phyloP scores from a whole-genome alignment of 2,888 invertebrate species.

The Agrotis segetum region DNA sequence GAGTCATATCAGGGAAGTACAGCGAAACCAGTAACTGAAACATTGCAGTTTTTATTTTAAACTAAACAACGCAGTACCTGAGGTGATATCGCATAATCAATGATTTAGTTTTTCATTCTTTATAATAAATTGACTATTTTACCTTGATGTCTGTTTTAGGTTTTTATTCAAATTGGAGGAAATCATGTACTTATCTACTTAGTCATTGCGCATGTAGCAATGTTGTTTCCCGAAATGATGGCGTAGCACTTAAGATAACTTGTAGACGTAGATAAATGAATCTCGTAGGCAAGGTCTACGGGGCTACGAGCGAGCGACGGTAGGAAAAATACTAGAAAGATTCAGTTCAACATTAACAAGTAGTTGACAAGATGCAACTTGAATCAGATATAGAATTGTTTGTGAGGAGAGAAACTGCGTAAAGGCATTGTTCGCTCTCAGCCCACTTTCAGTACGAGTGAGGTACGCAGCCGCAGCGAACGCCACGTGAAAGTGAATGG shows the following conservation, averaged over 20 bases:
- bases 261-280: neutral
- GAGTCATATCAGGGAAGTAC: conserved; percentile 45
- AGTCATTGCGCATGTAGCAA: neutral
- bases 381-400: conserved; percentile 78
- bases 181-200: too few species aligned
- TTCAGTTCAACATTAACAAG: conserved; percentile 26
- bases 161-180: neutral
- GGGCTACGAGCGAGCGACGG: neutral
- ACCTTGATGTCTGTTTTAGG: neutral
- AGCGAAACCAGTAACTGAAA: conserved; percentile 23
- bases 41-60: conserved; percentile 26
- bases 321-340: neutral
- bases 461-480: conserved; percentile 72
- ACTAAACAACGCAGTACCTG: conserved; percentile 42
- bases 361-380: conserved; percentile 68
- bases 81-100: conserved; percentile 25
- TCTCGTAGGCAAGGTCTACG: neutral
- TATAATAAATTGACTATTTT: neutral
- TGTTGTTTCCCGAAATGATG: neutral
- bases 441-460: conserved; percentile 85
- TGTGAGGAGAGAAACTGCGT: conserved; percentile 87
- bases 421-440: conserved; percentile 83
- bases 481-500: conserved; percentile 89
- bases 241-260: neutral
- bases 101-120: conserved; percentile 3